A percentile compares a stretch with the other conserved stretches of the same genome.
These are phyloP conservation scores for honey bee (Apis mellifera) DNA, from an alignment of 1,140 invertebrate genomes.

Conservation along the genomic window Amel_HAv3.1 CM009933.2:4451501-4452000, in stretches of 20 bases:
- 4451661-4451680: no score
- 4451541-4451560: neutral
- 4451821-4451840: neutral
- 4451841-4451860: neutral
- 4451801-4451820: neutral
- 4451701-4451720: slow-evolving; percentile 16
- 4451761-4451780: neutral
- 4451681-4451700: slow-evolving; percentile 15
- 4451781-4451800: slow-evolving; percentile 34
- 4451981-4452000: no score
- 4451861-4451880: neutral
- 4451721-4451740: slow-evolving; percentile 3
- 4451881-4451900: neutral
- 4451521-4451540: neutral
- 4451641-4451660: slow-evolving; percentile 13
- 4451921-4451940: neutral
- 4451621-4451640: slow-evolving; percentile 9
- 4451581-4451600: neutral
- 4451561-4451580: neutral
- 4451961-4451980: no score
- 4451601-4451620: neutral
- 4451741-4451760: neutral
- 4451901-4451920: no score
- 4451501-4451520: neutral
- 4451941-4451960: no score